Evolutionary conservation across 2,888 invertebrate genomes (phyloP), one percentile per base, ranked within the genome.

Genomic region (Aelia acuminata): DNA sequence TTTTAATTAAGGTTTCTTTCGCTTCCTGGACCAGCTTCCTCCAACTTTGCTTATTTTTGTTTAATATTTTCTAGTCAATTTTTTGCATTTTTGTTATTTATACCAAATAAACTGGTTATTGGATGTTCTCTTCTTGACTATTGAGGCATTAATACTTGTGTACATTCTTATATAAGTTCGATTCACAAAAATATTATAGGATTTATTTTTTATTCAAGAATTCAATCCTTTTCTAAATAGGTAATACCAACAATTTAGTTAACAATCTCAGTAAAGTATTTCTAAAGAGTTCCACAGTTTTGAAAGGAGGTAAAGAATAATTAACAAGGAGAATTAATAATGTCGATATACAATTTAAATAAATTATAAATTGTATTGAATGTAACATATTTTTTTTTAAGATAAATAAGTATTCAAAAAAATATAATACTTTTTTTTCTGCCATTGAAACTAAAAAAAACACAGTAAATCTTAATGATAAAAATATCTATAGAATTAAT

Each of bases 301-400:
- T 57, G 63, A 35, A 31, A 35, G 31, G 35, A 70, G 63, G 7
- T 35, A 70, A 70, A 35, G 7, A 70, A 70, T 35, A 31, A 70
- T 5, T 20, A 70, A 35, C 18, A 70, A 70, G 35, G 26, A 57
- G 26, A 57, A 26, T 57, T 70, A 8, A 70, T 70, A 70, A 70
- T 70, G 35, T 70, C 7, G 18, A 70, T 63, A 70, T 70, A 70
- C 63, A 70, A 70, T 70, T 35, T 70, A 70, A 70, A 70, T 70
- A 70, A 26, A 70, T 70, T 70, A 35, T 70, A 70, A 70, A 70
- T 43, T n/a, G n/a, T n/a, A 63, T 63, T 70, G 63, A 70, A 35
- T 35, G 35, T 70, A 31, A 70, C 35, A 70, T 70, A 70, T 70
- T n/a, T 70, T 70, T 70, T 70, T 18, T 26, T 63, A 63, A 50